Conservation (phyloP, 2,888 invertebrate species). For the Chrysolina americana region DNA sequence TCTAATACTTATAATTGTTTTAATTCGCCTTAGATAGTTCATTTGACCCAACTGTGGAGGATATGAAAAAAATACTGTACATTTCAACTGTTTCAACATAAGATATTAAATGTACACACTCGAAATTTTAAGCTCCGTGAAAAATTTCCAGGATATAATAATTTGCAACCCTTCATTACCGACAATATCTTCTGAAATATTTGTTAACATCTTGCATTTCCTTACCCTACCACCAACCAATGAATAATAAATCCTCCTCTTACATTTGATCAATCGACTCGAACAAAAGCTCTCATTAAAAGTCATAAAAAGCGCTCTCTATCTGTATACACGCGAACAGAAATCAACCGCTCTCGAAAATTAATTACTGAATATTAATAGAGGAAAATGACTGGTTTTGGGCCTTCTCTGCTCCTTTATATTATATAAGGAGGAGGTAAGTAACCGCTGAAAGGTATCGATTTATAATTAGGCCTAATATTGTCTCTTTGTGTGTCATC, state of each 20-base stretch:
- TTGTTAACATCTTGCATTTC: background rate
- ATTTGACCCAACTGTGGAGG: too few species aligned
- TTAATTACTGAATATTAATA: conserved; percentile 70
- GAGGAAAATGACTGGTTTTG: conserved; percentile 68
- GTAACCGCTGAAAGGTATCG: conserved; percentile 68
- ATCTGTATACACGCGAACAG: conserved; percentile 63
- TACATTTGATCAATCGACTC: conserved; percentile 67
- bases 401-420: conserved; percentile 59
- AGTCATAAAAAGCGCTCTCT: conserved; percentile 64
- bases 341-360: conserved; percentile 66
- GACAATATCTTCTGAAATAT: background rate
- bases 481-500: conserved; percentile 54
- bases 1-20: too few species aligned
- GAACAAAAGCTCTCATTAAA: conserved; percentile 66
- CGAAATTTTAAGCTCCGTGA: too few species aligned
- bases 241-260: conserved; percentile 43
- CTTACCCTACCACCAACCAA: background rate
- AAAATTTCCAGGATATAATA: background rate
- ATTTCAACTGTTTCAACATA: too few species aligned
- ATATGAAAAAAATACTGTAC: too few species aligned
- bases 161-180: background rate
- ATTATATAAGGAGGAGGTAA: conserved; percentile 62
- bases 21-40: too few species aligned
- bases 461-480: conserved; percentile 65
- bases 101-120: too few species aligned